A percentile compares a stretch with the other conserved stretches of the same genome.
These are phyloP conservation scores for Eospalax fontanierii DNA, from an alignment of 2,797 vertebrate genomes.

Conservation along the genomic window DNA sequence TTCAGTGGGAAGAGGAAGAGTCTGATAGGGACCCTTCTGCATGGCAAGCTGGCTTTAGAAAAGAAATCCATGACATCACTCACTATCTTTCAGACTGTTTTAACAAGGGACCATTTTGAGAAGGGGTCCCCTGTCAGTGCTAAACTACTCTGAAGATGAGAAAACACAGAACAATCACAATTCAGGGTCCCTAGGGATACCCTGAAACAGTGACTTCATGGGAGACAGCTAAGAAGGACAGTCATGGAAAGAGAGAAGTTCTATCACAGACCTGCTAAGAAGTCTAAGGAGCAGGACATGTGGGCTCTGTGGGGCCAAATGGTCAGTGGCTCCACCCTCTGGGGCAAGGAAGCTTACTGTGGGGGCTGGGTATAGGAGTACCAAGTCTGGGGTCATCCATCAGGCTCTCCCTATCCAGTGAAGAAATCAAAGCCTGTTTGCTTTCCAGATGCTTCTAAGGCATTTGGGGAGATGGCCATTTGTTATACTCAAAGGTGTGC, in stretches of 20 bases:
- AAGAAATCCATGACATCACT: neutral
- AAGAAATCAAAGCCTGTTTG: neutral
- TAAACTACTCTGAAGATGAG: neutral
- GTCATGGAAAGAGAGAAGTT: neutral
- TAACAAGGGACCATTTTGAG: neutral
- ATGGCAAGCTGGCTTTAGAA: neutral
- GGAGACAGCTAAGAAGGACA: neutral
- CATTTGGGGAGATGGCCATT: neutral
- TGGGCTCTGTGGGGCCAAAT: neutral
- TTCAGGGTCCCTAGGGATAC: neutral
- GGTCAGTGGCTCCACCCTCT: neutral
- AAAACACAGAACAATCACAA: neutral
- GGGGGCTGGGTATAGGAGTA: neutral
- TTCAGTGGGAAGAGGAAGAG: neutral
- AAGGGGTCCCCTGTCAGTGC: neutral
- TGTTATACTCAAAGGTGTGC: neutral
- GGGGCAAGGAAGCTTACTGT: neutral
- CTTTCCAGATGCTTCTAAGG: neutral
- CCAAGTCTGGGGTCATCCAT: neutral
- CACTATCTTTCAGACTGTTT: neutral
- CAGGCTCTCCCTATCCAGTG: neutral
- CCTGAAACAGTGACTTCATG: neutral
- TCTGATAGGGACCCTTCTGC: neutral
- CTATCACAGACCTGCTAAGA: neutral
- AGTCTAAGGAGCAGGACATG: neutral